phyloP scores from a whole-genome alignment of 2,113 vertebrate species.

The Speoplatyrhinus poulsoni region DNA sequence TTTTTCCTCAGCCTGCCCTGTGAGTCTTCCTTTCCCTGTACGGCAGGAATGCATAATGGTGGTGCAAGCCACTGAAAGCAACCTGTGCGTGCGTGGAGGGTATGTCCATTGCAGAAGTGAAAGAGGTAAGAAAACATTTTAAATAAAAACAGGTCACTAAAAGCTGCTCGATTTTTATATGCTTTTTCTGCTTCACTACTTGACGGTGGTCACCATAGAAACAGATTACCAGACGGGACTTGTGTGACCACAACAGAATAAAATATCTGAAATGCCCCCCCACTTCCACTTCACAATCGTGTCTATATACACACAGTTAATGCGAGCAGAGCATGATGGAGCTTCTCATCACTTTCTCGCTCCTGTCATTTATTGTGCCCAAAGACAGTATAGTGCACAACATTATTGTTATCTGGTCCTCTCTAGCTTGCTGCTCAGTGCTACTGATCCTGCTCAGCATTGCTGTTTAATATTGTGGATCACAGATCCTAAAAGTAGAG shows the following conservation, averaged over 20 bases:
- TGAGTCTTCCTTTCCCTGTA: not conserved
- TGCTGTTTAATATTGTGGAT: slow-evolving; percentile 19
- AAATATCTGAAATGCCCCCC: too few relatives aligned
- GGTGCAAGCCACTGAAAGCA: slow-evolving; percentile 44
- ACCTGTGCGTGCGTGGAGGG: slow-evolving; percentile 13
- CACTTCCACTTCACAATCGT: too few relatives aligned
- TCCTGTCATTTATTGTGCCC: too few relatives aligned
- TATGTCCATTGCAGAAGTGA: not conserved
- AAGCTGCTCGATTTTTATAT: slow-evolving; percentile 53
- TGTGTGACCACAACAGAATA: slow-evolving; percentile 44
- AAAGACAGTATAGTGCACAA: too few relatives aligned
- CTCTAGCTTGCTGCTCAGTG: not conserved
- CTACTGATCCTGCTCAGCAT: not conserved
- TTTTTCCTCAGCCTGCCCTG: slow-evolving; percentile 9
- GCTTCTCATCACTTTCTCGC: too few relatives aligned
- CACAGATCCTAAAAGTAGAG: slow-evolving; percentile 4
- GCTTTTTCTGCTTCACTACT: slow-evolving; percentile 41
- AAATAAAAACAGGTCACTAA: slow-evolving; percentile 57
- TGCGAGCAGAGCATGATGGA: too few relatives aligned
- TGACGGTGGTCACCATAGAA: slow-evolving; percentile 78
- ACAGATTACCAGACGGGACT: slow-evolving; percentile 65
- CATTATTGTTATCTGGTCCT: too few relatives aligned
- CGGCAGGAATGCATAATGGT: slow-evolving; percentile 39
- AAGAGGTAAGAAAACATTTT: not conserved
- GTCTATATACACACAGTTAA: too few relatives aligned